Conservation (phyloP, 2,113 vertebrate genomes). For the Thinocorus orbignyianus region DNA sequence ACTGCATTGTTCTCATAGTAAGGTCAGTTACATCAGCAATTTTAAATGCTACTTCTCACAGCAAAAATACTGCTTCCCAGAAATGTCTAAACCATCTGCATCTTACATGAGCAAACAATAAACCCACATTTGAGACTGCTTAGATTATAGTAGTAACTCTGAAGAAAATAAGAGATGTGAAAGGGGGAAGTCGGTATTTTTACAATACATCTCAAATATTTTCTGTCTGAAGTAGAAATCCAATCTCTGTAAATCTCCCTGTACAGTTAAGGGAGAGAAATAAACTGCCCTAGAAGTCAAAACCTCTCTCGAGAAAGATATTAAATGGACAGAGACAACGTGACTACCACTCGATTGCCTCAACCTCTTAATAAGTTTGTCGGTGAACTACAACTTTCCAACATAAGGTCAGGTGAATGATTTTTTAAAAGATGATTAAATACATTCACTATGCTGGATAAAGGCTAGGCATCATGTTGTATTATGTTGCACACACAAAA, state of each 20-base stretch:
- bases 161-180: background rate
- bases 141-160: background rate
- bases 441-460: background rate
- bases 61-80: background rate
- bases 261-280: background rate
- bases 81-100: background rate
- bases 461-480: background rate
- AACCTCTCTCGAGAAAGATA: background rate
- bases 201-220: background rate
- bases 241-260: background rate
- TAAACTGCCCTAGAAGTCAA: background rate
- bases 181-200: background rate
- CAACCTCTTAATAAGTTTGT: background rate
- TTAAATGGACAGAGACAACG: background rate
- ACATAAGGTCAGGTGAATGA: background rate
- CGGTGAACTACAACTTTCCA: background rate
- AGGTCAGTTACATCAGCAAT: background rate
- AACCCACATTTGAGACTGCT: background rate
- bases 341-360: background rate
- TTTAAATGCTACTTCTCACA: background rate
- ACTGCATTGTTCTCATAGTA: background rate
- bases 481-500: background rate
- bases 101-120: background rate
- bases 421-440: background rate
- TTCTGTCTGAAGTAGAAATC: background rate